Evolutionary conservation across 2,888 invertebrate species (phyloP), one percentile per base, ranked within the genome.

Genomic region (Lasioglossum lativentre): DNA sequence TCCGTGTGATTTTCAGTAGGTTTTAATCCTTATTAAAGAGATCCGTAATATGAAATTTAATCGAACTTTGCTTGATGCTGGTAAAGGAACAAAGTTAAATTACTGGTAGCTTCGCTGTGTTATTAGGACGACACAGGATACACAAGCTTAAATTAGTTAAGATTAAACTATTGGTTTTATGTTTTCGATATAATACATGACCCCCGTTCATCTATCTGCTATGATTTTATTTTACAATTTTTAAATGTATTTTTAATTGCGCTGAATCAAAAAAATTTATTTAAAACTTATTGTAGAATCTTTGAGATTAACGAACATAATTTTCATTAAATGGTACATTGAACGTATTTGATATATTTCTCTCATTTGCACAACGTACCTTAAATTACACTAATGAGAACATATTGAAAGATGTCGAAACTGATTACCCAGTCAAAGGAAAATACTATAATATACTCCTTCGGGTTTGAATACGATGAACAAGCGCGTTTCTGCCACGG

Each of bases 31-130:
- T 38, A 47, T 68, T 77, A 52, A 77, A 77, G 77, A 68, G 66
- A 68, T 68, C 68, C 34, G 77, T 52, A 77, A 68, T 77, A 27
- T 68, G 68, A 77, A 77, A 77, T 70, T 77, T 77, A 68, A 77
- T 68, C 30, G 38, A 68, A 68, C 47, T 47, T 77, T 68, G 47
- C 68, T 68, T 38, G 34, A 8, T 19, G 42, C 10, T 16, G n/a
- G 12, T 38, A 47, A 68, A 70, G 30, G 34, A 38, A 34, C 10
- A 27, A 52, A 68, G n/a, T 77, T 68, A 68, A 77, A 77, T 77
- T 68, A 59, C 34, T 8, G 68, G 34, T 52, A 68, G 68, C 68
- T 12, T 38, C 68, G 34, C 38, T 68, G 68, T 68, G 38, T 68
- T 40, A 68, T 40, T 19, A 68, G 34, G 38, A 38, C 38, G 38